phyloP scores from a whole-genome alignment of 2,113 vertebrate genomes.

The Naja naja region DNA sequence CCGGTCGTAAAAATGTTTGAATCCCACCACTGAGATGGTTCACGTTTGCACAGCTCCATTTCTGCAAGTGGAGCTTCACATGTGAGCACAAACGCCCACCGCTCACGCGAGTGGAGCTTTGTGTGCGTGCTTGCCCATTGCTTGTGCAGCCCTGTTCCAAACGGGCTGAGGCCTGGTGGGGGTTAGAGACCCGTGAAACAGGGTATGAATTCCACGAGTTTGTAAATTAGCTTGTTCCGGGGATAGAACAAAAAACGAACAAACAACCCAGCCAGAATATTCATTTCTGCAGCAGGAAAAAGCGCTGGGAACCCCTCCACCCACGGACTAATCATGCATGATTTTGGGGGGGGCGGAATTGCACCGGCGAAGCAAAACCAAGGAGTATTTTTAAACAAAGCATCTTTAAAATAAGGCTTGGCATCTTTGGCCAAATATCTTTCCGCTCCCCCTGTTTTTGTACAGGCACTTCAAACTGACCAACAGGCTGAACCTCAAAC shows the following conservation, averaged over 20 bases:
- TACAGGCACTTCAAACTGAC: conserved; percentile 21
- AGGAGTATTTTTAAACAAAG: conserved; percentile 16
- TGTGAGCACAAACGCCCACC: too few relatives aligned
- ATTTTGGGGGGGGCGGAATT: conserved; percentile 1
- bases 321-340: conserved; percentile 3
- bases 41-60: too few relatives aligned
- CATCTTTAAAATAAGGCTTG: conserved; percentile 24
- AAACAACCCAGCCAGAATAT: conserved; percentile 17
- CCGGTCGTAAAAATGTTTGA: too few relatives aligned
- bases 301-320: background rate
- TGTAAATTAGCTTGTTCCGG: conserved; percentile 18
- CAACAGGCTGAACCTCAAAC: background rate
- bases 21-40: too few relatives aligned
- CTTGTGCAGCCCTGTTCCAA: too few relatives aligned
- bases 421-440: background rate
- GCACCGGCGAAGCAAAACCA: background rate
- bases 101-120: too few relatives aligned
- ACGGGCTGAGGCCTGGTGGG: too few relatives aligned
- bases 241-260: background rate
- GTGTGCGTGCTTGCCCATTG: rapidly evolving
- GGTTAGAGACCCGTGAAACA: background rate
- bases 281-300: conserved; percentile 34
- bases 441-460: conserved; percentile 38
- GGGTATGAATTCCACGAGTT: conserved; percentile 31
- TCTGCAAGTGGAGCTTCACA: too few relatives aligned